phyloP scores from a whole-genome alignment of 2,888 invertebrate species.

The Hipparchia semele region DNA sequence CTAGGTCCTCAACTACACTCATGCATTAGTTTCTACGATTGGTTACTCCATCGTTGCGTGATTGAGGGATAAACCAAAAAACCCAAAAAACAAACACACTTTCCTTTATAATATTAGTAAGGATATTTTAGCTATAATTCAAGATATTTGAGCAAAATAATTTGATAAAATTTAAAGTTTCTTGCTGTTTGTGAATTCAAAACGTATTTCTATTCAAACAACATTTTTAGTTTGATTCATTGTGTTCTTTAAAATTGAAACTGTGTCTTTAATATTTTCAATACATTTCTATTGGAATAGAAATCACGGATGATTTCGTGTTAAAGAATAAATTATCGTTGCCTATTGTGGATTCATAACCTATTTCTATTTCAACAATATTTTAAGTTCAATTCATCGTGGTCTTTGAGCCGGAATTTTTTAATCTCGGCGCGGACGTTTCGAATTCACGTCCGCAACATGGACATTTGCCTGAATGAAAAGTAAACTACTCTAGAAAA shows the following conservation, averaged over 20 bases:
- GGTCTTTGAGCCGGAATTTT: slow-evolving; percentile 38
- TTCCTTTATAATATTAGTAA: too few species aligned
- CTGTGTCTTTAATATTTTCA: neutral
- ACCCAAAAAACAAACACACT: too few species aligned
- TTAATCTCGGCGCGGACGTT: slow-evolving; percentile 44
- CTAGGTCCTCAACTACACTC: too few species aligned
- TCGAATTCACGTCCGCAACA: slow-evolving; percentile 28
- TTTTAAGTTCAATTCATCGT: slow-evolving; percentile 26
- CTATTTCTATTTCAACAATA: slow-evolving; percentile 14
- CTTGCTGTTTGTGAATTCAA: too few species aligned
- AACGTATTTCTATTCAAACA: neutral
- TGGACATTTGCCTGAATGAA: slow-evolving; percentile 43
- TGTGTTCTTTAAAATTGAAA: neutral
- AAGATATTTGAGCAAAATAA: neutral
- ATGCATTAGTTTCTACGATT: too few species aligned
- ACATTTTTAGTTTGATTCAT: neutral
- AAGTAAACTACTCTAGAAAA: slow-evolving; percentile 44
- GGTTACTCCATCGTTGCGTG: neutral
- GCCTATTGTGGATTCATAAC: neutral
- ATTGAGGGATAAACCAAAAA: neutral
- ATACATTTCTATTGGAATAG: neutral
- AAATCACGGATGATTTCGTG: neutral
- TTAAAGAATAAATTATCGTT: neutral
- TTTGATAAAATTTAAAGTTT: neutral
- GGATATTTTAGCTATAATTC: too few species aligned